These are phyloP conservation scores for Sternarchorhynchus goeldii DNA, from an alignment of 2,797 vertebrate genomes.

Conservation along the genomic window DNA sequence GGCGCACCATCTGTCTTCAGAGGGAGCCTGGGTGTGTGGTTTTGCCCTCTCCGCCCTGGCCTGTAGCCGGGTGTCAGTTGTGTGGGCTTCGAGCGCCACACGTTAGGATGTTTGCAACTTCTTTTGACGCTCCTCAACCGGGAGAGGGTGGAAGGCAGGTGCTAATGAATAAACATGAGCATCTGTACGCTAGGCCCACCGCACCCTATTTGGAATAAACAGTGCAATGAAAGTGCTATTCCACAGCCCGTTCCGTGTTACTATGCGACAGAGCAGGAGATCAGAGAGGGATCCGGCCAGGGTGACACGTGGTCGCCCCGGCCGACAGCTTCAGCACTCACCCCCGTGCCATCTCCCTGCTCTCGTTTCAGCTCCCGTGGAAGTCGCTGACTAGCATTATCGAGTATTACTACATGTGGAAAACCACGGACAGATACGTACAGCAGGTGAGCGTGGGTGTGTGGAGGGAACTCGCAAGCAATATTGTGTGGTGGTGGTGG, in stretches of 20 bases:
- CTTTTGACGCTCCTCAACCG: constrained; percentile 24
- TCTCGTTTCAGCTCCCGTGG: constrained; percentile 77
- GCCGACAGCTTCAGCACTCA: neutral
- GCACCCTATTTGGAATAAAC: constrained; percentile 24
- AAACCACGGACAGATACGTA: constrained; percentile 88
- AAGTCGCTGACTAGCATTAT: constrained; percentile 89
- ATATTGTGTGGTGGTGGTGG: too few relatives aligned
- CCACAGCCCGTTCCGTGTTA: neutral
- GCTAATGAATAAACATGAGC: constrained; percentile 72
- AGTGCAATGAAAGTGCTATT: constrained; percentile 3
- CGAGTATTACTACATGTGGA: constrained; percentile 92
- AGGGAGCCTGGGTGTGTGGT: constrained; percentile 29
- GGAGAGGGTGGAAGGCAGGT: constrained; percentile 58
- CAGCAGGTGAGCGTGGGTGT: constrained; percentile 77
- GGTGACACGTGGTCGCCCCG: too few relatives aligned
- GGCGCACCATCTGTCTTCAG: constrained; percentile 23
- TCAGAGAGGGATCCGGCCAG: too few relatives aligned
- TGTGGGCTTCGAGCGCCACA: constrained; percentile 17
- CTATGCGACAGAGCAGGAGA: too few relatives aligned
- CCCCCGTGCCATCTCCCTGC: neutral
- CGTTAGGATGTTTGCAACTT: constrained; percentile 28
- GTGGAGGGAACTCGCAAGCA: neutral
- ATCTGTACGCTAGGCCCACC: constrained; percentile 39
- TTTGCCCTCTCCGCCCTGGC: constrained; percentile 12
- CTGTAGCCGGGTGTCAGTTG: constrained; percentile 17